phyloP scores from a whole-genome alignment of 2,113 vertebrate genomes.

The Rhabdornis inornatus region DNA sequence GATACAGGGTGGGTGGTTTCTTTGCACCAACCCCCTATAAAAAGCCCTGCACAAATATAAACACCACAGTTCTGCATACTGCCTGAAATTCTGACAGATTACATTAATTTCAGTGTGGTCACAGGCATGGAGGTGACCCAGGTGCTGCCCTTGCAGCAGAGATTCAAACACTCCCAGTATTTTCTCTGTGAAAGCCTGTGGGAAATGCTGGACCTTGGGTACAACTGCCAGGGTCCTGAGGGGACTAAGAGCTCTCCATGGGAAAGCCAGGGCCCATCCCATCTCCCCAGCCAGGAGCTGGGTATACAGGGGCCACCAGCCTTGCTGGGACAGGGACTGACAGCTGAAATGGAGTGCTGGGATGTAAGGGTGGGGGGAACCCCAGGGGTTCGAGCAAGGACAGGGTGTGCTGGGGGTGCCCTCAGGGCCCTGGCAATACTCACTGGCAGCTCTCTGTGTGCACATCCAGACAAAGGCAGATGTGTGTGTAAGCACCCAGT shows the following conservation, averaged over 20 bases:
- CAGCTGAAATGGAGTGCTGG: not conserved
- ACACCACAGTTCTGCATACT: not conserved
- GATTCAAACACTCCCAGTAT: not conserved
- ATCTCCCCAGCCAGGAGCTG: not conserved
- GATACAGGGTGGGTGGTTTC: not conserved
- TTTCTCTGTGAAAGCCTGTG: not conserved
- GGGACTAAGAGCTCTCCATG: not conserved
- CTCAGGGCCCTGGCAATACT: not conserved
- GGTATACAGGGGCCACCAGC: fast-evolving
- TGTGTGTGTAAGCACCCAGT: not conserved
- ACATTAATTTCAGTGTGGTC: not conserved
- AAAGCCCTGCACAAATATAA: not conserved
- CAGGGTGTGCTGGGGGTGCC: not conserved
- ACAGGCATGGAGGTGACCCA: not conserved
- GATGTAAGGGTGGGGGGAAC: fast-evolving
- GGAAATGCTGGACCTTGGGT: not conserved
- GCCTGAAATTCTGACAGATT: not conserved
- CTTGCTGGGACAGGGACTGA: not conserved
- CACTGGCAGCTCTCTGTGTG: not conserved
- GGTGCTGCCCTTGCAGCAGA: not conserved
- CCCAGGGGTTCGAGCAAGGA: fast-evolving
- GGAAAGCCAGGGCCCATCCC: not conserved
- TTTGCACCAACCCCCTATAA: not conserved
- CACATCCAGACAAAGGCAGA: not conserved
- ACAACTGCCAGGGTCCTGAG: not conserved